A percentile compares a stretch with the other conserved stretches of the same genome.
Evolutionary conservation across 2,797 vertebrate genomes (phyloP).

Genomic region (Gastrophryne carolinensis): DNA sequence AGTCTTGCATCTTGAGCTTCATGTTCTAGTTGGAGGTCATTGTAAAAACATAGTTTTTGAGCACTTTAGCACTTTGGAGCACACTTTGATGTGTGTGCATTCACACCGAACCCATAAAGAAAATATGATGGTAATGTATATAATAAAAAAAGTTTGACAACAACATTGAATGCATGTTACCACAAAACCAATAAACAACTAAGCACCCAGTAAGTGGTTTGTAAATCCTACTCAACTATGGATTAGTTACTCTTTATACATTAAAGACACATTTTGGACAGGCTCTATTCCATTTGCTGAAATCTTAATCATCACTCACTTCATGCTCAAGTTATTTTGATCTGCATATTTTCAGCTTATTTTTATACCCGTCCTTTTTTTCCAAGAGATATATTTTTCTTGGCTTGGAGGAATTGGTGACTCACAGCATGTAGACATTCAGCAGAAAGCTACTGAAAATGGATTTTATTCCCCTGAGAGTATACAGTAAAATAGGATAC

Average conservation of each 20-base stretch:
- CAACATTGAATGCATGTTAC: too few relatives aligned
- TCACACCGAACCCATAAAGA: too few relatives aligned
- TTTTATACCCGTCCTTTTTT: slow-evolving; percentile 76
- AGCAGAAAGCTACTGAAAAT: slow-evolving; percentile 80
- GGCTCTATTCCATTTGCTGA: slow-evolving; percentile 51
- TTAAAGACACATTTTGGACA: background rate
- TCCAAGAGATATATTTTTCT: slow-evolving; percentile 78
- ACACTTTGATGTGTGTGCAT: too few relatives aligned
- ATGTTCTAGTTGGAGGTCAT: too few relatives aligned
- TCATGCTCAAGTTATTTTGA: slow-evolving; percentile 69
- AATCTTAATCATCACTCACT: slow-evolving; percentile 70
- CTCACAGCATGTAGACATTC: slow-evolving; percentile 76
- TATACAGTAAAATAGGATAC: slow-evolving; percentile 39
- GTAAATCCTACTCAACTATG: background rate
- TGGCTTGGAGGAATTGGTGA: slow-evolving; percentile 74
- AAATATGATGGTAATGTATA: too few relatives aligned
- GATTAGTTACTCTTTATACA: too few relatives aligned
- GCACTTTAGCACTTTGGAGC: too few relatives aligned
- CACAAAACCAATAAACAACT: background rate
- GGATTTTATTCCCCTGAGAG: slow-evolving; percentile 71
- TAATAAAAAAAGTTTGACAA: too few relatives aligned
- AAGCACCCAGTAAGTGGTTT: background rate
- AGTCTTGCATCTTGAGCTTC: too few relatives aligned
- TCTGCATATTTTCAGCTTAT: slow-evolving; percentile 72
- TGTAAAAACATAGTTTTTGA: too few relatives aligned